A percentile compares a stretch with the other conserved stretches of the same genome.
Conservation (phyloP, 2,113 vertebrate species). For the Isurus oxyrinchus region DNA sequence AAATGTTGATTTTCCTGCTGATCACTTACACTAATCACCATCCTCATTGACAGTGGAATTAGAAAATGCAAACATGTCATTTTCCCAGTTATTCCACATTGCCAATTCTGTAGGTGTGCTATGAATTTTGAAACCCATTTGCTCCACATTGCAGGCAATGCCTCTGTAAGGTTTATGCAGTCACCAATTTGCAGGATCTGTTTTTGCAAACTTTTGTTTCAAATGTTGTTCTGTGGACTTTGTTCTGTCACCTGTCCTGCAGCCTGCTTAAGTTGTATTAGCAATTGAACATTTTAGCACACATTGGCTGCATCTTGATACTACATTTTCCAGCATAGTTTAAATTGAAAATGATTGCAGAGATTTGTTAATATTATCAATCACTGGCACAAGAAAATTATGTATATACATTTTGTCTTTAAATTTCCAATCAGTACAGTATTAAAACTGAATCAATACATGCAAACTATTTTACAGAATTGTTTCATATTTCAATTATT, state of each 20-base stretch:
- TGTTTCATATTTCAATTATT: constrained; percentile 5
- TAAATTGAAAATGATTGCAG: constrained; percentile 19
- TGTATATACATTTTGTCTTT: constrained; percentile 21
- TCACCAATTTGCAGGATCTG: neutral
- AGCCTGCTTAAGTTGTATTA: neutral
- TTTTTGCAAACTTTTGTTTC: neutral
- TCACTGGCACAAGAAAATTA: constrained; percentile 6
- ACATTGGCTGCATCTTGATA: neutral
- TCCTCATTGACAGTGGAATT: neutral
- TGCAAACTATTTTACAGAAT: neutral
- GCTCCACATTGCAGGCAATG: neutral
- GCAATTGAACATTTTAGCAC: neutral
- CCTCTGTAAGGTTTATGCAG: neutral
- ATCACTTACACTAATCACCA: neutral
- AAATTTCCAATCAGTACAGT: neutral
- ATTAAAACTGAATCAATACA: constrained; percentile 19
- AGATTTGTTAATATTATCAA: constrained; percentile 14
- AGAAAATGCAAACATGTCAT: neutral
- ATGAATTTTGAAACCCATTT: neutral
- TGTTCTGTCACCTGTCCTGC: neutral
- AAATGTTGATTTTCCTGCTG: neutral
- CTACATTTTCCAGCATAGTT: neutral
- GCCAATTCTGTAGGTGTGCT: neutral
- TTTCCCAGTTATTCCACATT: neutral
- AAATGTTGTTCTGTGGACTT: neutral